Evolutionary conservation across 2,888 invertebrate species (phyloP).

Genomic region (Volucella bombylans): DNA sequence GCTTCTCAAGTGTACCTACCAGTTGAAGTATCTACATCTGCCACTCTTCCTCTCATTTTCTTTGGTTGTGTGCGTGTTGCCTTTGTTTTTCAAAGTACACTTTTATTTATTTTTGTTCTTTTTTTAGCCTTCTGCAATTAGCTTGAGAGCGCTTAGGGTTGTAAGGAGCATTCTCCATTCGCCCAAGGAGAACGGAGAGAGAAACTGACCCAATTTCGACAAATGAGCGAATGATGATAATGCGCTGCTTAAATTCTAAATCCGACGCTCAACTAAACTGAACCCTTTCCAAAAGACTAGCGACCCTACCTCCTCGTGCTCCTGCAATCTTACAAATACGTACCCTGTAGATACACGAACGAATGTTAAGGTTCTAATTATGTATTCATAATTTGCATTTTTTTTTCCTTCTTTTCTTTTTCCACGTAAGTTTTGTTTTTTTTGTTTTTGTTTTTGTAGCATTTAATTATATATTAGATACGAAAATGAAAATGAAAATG

Average conservation of each 20-base stretch:
- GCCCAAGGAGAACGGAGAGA: slow-evolving; percentile 42
- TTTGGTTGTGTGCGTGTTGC: slow-evolving; percentile 8
- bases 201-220: slow-evolving; percentile 66
- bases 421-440: not conserved
- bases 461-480: slow-evolving; percentile 56
- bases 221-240: slow-evolving; percentile 71
- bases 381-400: slow-evolving; percentile 69
- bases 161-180: slow-evolving; percentile 36
- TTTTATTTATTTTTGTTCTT: no score
- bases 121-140: slow-evolving; percentile 59
- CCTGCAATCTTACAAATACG: not conserved
- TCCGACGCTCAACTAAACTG: slow-evolving; percentile 30
- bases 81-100: slow-evolving; percentile 30
- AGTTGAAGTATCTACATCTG: not conserved
- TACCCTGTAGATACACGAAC: slow-evolving; percentile 34
- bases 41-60: not conserved
- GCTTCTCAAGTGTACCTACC: slow-evolving; percentile 9
- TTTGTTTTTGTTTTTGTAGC: slow-evolving; percentile 15
- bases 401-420: slow-evolving; percentile 39
- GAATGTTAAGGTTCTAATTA: slow-evolving; percentile 70
- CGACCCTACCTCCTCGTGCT: not conserved
- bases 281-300: slow-evolving; percentile 38
- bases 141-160: slow-evolving; percentile 63
- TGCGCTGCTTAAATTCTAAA: slow-evolving; percentile 61
- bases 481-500: not conserved